Evolutionary conservation across 2,888 invertebrate species (phyloP).

Genomic region (Phortica okadai): DNA sequence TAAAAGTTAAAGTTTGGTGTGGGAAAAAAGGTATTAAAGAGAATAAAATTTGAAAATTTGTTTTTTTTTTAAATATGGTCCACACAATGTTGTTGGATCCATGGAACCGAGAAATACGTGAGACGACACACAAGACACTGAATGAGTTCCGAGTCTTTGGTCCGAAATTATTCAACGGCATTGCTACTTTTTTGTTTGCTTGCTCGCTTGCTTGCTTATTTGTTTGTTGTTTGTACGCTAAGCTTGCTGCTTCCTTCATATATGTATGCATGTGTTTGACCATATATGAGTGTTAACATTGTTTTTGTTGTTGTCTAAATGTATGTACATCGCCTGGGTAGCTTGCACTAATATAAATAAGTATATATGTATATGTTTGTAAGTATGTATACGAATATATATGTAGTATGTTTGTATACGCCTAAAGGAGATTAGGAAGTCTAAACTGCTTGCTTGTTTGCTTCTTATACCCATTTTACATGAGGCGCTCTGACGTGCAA

Average conservation of each 20-base stretch:
- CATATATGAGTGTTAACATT: constrained; percentile 41
- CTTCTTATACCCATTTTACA: neutral
- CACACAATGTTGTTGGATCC: too few relatives aligned
- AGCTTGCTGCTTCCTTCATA: constrained; percentile 18
- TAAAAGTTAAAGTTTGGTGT: too few relatives aligned
- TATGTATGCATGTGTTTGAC: neutral
- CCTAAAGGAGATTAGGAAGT: constrained; percentile 34
- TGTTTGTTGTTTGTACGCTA: constrained; percentile 45
- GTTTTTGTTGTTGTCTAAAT: constrained; percentile 52
- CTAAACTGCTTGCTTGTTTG: constrained; percentile 18
- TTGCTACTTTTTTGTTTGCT: constrained; percentile 45
- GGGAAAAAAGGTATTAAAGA: neutral
- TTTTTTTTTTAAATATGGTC: too few relatives aligned
- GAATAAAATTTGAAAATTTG: neutral
- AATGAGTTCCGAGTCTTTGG: constrained; percentile 5
- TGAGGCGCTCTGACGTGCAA: too few relatives aligned
- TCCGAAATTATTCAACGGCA: constrained; percentile 28
- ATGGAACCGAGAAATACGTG: too few relatives aligned
- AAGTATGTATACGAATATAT: constrained; percentile 44
- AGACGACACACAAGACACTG: neutral
- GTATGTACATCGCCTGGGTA: constrained; percentile 70
- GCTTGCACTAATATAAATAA: constrained; percentile 63
- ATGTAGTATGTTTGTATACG: constrained; percentile 39
- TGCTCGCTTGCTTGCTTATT: constrained; percentile 35
- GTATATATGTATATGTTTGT: constrained; percentile 50